Base-by-base conservation (phyloP, 2,888 invertebrate genomes). In the Melieria crassipennis region DNA sequence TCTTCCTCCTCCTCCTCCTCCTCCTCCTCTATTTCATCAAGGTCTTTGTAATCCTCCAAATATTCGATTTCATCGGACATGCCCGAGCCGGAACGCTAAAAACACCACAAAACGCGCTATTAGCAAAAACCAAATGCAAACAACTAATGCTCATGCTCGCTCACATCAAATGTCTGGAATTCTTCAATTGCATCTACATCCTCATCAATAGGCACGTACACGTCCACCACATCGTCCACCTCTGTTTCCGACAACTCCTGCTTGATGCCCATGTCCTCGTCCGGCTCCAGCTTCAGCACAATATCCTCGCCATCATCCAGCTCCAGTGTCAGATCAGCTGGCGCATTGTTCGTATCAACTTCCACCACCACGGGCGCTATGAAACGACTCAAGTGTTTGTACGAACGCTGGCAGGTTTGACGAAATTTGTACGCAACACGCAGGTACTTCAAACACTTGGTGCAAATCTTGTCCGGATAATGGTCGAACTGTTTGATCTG, bases 401-500 rank as follows among this genome's bases (percentile, higher is more conserved):
- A 83, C 5, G 84, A 85, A 11, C 79, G 78, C 73, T 84, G 85
- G 57, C 85, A 84, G 5, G 78, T 79, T 50, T 78, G 72, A 5
- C 85, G 80, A 50, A 84, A 84, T 73, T 80, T 84, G 50, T 79
- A 79, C 3, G 84, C 82, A 69, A 81, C 76, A 48, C 80, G 81
- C 67, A 84, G 75, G 62, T 78, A 79, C 45, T 79, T 82, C 1
- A 78, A 73, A 70, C 84, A 84, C 70, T 78, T 83, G 13, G 77
- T 76, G 63, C 84, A 84, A 58, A 84, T 84, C 74, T 84, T 84
- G 65, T 84, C 85, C 9, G 84, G 84, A 72, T 82, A 84, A 58
- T 84, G 83, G 70, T 84, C 84, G 52, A 80, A 85, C 70, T 82
- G 80, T 57, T 80, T 83, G 16, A 84, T 84, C 84, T 84, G 75